Percentiles rank a stretch among this genome's conserved stretches.
Evolutionary conservation across 2,888 invertebrate genomes (phyloP).

Genomic region (Liodrosophila aerea): DNA sequence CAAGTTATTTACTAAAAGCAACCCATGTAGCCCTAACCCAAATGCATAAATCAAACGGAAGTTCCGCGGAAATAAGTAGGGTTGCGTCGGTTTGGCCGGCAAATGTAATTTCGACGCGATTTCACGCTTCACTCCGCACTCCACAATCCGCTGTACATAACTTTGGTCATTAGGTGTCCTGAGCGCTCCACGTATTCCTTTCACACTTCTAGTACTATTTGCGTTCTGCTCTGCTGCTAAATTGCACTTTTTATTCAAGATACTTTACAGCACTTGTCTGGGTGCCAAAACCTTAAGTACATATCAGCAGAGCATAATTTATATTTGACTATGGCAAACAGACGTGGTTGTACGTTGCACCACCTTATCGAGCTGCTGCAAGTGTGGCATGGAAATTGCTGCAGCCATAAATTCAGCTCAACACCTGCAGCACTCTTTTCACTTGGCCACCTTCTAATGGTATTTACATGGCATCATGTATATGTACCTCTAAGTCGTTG

Average conservation of each 20-base stretch:
- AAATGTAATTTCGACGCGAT: constrained; percentile 37
- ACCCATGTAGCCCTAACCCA: constrained; percentile 51
- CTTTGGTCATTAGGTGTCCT: constrained; percentile 59
- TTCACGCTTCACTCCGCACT: constrained; percentile 8
- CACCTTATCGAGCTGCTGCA: constrained; percentile 44
- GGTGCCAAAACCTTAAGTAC: constrained; percentile 37
- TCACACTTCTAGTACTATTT: constrained; percentile 6
- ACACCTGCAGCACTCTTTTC: constrained; percentile 3
- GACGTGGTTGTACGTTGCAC: constrained; percentile 1
- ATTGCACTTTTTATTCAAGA: constrained; percentile 51
- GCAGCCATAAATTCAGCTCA: constrained; percentile 53
- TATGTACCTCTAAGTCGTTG: constrained; percentile 23
- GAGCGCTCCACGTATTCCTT: constrained; percentile 5
- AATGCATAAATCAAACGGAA: constrained; percentile 69
- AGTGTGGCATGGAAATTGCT: constrained; percentile 47
- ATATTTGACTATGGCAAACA: constrained; percentile 43
- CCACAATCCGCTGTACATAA: constrained; percentile 23
- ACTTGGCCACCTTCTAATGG: background rate
- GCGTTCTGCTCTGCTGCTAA: constrained; percentile 10
- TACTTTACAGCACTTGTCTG: constrained; percentile 36
- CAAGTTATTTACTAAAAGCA: constrained; percentile 58
- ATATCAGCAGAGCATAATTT: constrained; percentile 60
- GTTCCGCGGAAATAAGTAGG: constrained; percentile 37
- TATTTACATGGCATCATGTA: constrained; percentile 14
- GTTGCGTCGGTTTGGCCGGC: constrained; percentile 37